Percentiles rank a stretch among this genome's conserved stretches.
phyloP scores from a whole-genome alignment of 2,888 invertebrate species.

The Dicycla oo region DNA sequence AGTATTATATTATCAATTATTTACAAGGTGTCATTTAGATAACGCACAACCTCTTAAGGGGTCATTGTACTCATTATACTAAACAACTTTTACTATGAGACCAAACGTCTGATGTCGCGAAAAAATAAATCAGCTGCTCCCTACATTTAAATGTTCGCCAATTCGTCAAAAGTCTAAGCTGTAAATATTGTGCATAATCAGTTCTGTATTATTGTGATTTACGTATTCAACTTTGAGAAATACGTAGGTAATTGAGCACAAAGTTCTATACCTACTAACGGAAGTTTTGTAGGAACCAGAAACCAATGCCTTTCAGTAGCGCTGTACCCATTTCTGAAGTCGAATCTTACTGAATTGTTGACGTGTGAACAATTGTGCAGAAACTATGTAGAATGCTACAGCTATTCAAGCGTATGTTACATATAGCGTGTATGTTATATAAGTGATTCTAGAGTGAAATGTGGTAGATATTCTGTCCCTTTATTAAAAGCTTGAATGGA shows the following conservation, averaged over 20 bases:
- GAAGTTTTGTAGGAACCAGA: conserved; percentile 8
- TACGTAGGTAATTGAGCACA: background rate
- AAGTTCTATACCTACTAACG: conserved; percentile 1
- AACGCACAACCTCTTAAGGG: too few relatives aligned
- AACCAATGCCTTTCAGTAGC: background rate
- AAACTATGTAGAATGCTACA: background rate
- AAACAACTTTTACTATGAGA: too few relatives aligned
- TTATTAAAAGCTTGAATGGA: background rate
- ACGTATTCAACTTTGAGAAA: background rate
- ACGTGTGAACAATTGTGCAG: conserved; percentile 16
- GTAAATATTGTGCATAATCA: too few relatives aligned
- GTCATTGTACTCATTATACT: too few relatives aligned
- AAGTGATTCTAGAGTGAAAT: background rate
- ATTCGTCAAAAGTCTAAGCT: too few relatives aligned
- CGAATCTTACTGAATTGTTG: conserved; percentile 25
- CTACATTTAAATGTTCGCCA: too few relatives aligned
- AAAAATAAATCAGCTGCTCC: too few relatives aligned
- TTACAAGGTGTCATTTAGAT: too few relatives aligned
- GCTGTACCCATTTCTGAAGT: conserved; percentile 5
- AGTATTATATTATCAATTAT: too few relatives aligned
- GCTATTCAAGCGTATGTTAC: background rate
- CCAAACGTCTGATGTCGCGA: too few relatives aligned
- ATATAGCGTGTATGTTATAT: background rate
- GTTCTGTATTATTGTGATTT: background rate
- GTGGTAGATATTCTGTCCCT: background rate